Evolutionary conservation across 2,888 invertebrate species (phyloP), one percentile per base, ranked within the genome.

Genomic region (Eupelmus urozonus): DNA sequence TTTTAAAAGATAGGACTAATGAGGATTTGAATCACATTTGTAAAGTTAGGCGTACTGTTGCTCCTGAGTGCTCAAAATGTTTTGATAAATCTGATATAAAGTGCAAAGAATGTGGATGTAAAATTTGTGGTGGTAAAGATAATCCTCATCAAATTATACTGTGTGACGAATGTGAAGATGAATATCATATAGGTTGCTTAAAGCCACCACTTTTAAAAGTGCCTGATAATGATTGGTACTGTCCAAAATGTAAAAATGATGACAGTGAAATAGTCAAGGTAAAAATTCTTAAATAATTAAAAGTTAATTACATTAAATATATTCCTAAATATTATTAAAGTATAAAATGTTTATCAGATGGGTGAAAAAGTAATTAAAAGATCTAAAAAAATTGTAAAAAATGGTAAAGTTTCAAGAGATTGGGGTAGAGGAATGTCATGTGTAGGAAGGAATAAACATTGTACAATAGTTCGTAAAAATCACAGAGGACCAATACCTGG

Each of bases 381-480:
- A 42, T 23, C 55, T 57, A 65, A 65, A 65, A 27, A 34, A 40
- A 11, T 55, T 11, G 18, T 29, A 49, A 57, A 57, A 57, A 57
- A 45, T 18, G n/a, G 20, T 53, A 69, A 25, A 27, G 7, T 13
- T 29, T 90, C 85, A 2, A 89, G 93, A 18, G 95, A 95, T 85
- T 95, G 95, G 95, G 95, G 95, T 0, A 89, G 93, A 87, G 96
- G 96, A 13, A 95, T 96, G 95, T 96, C 96, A 0, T 96, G 96
- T 90, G 94, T 94, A 34, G 40, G 96, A 96, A 81, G 40, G 23
- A 62, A 87, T 93, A 71, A 71, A n/a, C 90, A 91, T 59, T 94
- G 94, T 84, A 92, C 92, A 7, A 91, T 93, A 42, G 94, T 94
- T 85, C 94, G 95, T 0, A 90, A 93, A 0, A 93, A 95, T 85